Conservation (phyloP, 2,113 vertebrate genomes). For the Ahaetulla prasina region DNA sequence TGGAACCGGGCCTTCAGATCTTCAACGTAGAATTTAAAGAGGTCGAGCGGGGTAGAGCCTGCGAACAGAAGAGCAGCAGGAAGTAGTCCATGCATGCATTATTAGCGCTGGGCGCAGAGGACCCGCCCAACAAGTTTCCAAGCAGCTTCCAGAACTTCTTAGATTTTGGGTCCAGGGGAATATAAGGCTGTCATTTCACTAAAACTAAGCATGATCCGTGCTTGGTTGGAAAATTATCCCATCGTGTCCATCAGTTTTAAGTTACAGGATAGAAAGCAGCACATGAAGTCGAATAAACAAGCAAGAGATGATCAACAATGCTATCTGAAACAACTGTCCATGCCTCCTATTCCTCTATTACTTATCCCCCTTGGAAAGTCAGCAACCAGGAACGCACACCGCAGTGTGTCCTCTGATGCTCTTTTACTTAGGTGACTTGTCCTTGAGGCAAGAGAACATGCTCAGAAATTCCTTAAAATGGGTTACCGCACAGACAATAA, state of each 20-base stretch:
- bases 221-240: not conserved
- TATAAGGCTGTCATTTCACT: not conserved
- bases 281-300: not conserved
- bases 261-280: not conserved
- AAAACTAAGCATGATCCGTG: not conserved
- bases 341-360: not conserved
- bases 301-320: not conserved
- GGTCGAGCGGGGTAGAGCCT: conserved; percentile 72
- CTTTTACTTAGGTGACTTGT: not conserved
- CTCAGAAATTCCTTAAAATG: not conserved
- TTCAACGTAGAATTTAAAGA: conserved; percentile 75
- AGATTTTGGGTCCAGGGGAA: not conserved
- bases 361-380: not conserved
- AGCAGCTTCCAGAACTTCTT: not conserved
- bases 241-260: not conserved
- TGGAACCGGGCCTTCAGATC: conserved; percentile 74
- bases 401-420: not conserved
- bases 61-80: conserved; percentile 34
- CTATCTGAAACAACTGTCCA: not conserved
- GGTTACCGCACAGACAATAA: not conserved
- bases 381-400: not conserved
- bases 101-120: not conserved
- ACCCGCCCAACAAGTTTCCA: not conserved
- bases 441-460: not conserved
- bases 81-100: not conserved